These are phyloP conservation scores for Botia kubotai DNA, from an alignment of 2,797 vertebrate species.

Conservation along the genomic window DNA sequence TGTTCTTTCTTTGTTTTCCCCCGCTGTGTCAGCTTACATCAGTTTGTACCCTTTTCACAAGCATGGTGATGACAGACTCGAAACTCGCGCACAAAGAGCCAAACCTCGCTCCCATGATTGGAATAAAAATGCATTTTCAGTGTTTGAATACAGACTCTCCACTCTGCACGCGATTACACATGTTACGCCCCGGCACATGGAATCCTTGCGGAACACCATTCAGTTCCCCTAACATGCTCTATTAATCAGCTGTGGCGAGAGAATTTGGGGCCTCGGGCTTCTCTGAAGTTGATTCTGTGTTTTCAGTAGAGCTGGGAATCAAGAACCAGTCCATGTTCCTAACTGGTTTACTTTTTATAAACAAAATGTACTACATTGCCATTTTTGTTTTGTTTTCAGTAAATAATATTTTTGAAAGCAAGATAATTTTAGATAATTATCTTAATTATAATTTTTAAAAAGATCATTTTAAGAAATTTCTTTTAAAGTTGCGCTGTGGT, in stretches of 20 bases:
- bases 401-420: neutral
- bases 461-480: too few relatives aligned
- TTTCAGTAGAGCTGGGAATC: neutral
- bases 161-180: constrained; percentile 10
- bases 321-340: neutral
- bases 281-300: neutral
- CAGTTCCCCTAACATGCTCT: neutral
- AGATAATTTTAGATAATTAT: neutral
- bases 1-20: constrained; percentile 15
- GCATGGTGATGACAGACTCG: neutral
- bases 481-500: too few relatives aligned
- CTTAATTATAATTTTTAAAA: too few relatives aligned
- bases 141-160: constrained; percentile 19
- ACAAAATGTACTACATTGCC: neutral
- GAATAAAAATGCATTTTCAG: constrained; percentile 9
- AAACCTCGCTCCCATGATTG: constrained; percentile 8
- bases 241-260: constrained; percentile 9
- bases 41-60: constrained; percentile 3
- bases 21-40: constrained; percentile 15
- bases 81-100: constrained; percentile 7
- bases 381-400: neutral
- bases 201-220: neutral
- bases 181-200: neutral
- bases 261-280: neutral
- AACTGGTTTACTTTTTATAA: neutral